Base-by-base conservation (phyloP, 2,888 invertebrate genomes). In the Pandemis corylana region DNA sequence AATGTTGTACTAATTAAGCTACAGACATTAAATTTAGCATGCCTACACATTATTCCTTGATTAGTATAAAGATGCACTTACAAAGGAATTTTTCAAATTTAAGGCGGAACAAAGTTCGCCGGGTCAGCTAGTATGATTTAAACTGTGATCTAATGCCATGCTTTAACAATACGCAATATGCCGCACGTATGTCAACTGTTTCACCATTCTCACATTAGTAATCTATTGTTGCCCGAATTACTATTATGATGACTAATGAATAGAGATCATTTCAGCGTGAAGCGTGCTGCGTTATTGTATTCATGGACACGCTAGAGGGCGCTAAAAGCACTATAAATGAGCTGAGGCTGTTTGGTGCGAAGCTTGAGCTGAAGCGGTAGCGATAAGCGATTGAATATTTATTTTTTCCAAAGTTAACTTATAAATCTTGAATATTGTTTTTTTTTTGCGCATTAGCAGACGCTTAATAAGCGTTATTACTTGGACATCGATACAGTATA, bases 261-360 rank as follows among this genome's bases (percentile, higher is more conserved):
- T 70, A 75, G 15, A 59, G 70, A 53, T 62, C 66, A 59, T 67
- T 70, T 76, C 49, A 15, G 67, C 56, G 56, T 62, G 53, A 41
- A 64, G 51, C 64, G 65, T 63, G 46, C 51, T 53, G 7, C 41
- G 59, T 64, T 68, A 76, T 76, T 77, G 76, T 77, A 77, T 77
- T 77, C 76, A 71, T 51, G 71, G 69, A 66, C 76, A 76, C 76
- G 77, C 72, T 70, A 77, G 72, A 73, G 73, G 75, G 73, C 71
- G 68, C 53, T 77, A 72, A 77, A 77, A 77, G 77, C 76, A 56
- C 75, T 76, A 73, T 76, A 76, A 77, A 77, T 77, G 77, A 77
- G 68, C 68, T 71, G 59, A 68, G 67, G 69, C 64, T 49, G 53
- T 69, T 69, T 65, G 68, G 49, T 73, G 64, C 59, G 51, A 59